Evolutionary conservation across 2,113 vertebrate genomes (phyloP).

Genomic region (Mobula hypostoma): DNA sequence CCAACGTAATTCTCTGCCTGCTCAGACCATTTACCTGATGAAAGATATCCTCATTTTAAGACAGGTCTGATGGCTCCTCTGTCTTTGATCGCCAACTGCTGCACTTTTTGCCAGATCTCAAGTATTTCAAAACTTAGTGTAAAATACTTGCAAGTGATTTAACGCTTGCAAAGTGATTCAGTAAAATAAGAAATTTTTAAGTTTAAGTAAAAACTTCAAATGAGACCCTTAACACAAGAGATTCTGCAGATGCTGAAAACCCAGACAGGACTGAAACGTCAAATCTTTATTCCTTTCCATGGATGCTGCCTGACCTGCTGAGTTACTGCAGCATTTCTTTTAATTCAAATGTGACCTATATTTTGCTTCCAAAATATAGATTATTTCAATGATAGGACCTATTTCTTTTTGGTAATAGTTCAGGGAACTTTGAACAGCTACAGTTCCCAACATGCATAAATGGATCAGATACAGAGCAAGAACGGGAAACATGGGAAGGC

Average conservation of each 20-base stretch:
- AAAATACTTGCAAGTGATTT: neutral
- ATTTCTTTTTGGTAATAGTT: neutral
- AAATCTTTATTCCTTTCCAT: no score
- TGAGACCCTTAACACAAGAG: neutral
- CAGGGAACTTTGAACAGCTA: neutral
- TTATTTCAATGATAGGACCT: neutral
- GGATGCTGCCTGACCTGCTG: no score
- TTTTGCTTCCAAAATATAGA: neutral
- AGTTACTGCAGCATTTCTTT: no score
- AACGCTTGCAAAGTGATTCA: neutral
- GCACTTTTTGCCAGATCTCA: neutral
- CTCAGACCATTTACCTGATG: neutral
- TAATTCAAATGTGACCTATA: no score
- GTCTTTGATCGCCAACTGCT: neutral
- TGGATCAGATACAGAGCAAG: neutral
- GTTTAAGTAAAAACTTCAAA: neutral
- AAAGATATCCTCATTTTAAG: neutral
- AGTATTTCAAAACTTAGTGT: neutral
- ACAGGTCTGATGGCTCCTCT: no score
- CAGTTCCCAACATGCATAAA: neutral
- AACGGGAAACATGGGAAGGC: neutral
- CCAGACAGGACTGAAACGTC: no score
- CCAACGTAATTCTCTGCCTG: neutral
- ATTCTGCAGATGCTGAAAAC: no score
- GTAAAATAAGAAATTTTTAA: neutral